These are phyloP conservation scores for Patella caerulea DNA, from an alignment of 2,888 invertebrate species.

Conservation along the genomic window DNA sequence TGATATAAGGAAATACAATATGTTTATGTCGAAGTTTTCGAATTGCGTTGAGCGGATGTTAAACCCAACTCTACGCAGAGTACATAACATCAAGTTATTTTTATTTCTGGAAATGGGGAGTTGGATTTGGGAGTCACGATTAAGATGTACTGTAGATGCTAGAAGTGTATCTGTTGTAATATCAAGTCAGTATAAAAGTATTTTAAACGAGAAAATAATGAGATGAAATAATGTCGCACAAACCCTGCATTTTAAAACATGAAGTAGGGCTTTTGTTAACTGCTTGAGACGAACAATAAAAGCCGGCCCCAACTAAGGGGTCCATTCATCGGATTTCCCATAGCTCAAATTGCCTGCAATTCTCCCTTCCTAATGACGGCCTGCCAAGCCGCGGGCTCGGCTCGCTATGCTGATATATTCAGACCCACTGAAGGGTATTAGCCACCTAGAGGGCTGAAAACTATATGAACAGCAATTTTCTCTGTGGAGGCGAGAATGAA, in stretches of 20 bases:
- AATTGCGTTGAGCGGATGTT: no score
- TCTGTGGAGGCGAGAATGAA: constrained; percentile 18
- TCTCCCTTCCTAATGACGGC: constrained; percentile 23
- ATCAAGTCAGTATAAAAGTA: not conserved
- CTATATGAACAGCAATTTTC: constrained; percentile 29
- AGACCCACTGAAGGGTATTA: not conserved
- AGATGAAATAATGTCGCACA: no score
- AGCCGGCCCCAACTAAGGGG: not conserved
- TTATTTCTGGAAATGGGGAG: no score
- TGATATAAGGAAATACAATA: no score
- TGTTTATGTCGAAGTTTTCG: no score
- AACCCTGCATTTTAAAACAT: no score
- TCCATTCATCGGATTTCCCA: not conserved
- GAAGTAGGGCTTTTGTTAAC: not conserved
- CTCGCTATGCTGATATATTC: not conserved
- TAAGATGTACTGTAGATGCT: no score
- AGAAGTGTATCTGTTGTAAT: no score
- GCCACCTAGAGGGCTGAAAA: constrained; percentile 5
- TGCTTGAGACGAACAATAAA: constrained; percentile 4
- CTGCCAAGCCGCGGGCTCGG: constrained; percentile 20
- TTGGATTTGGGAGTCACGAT: no score
- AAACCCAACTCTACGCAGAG: no score
- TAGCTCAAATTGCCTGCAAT: constrained; percentile 10
- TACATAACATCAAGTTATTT: no score
- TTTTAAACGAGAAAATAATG: no score